Conservation (phyloP, 2,888 invertebrate genomes). For the Ochropacha duplaris region DNA sequence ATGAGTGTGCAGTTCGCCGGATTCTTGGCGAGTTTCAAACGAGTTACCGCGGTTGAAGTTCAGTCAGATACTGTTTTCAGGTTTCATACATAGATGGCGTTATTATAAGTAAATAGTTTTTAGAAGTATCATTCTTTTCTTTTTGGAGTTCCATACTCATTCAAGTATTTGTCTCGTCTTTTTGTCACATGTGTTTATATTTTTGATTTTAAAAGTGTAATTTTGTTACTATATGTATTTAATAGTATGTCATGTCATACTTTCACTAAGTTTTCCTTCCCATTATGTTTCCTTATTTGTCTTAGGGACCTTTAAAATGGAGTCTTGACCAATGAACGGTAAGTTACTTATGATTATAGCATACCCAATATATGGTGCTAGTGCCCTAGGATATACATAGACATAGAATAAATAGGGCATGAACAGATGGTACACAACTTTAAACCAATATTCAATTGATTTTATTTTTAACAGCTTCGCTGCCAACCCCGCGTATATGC, state of each 20-base stretch:
- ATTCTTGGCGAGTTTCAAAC: constrained; percentile 17
- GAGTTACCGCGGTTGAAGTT: constrained; percentile 1
- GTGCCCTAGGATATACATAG: not conserved
- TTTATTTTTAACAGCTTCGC: not conserved
- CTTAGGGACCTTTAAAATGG: not conserved
- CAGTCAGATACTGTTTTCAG: not conserved
- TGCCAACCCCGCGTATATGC: too few species aligned
- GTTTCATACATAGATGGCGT: not conserved
- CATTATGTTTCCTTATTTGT: not conserved
- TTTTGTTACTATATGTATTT: too few species aligned
- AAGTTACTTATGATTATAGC: not conserved
- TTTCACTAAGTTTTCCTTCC: not conserved
- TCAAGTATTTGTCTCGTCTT: too few species aligned
- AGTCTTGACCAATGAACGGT: not conserved
- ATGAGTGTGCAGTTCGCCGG: constrained; percentile 20
- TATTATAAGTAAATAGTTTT: not conserved
- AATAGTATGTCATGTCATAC: too few species aligned
- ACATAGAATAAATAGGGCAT: not conserved
- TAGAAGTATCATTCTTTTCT: not conserved
- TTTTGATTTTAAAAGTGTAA: too few species aligned
- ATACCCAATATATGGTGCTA: not conserved
- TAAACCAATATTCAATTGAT: not conserved
- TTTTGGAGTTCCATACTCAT: too few species aligned
- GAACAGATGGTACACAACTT: not conserved
- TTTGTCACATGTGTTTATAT: too few species aligned